A percentile compares a stretch with the other conserved stretches of the same genome.
These are phyloP conservation scores for Thinocorus orbignyianus DNA, from an alignment of 2,113 vertebrate species.

Conservation along the genomic window DNA sequence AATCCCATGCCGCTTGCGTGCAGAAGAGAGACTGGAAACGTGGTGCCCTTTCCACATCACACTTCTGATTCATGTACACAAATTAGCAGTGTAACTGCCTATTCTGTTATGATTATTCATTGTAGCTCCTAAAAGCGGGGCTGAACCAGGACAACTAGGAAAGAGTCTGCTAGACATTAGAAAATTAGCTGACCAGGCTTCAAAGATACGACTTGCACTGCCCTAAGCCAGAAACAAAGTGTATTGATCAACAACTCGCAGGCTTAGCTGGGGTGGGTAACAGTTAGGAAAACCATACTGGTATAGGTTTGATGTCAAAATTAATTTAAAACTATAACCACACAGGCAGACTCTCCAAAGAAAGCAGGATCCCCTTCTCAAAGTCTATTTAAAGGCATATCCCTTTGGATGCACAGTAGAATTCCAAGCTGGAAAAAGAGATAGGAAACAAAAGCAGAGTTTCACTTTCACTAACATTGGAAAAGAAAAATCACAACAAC, in stretches of 20 bases:
- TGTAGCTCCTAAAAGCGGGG: background rate
- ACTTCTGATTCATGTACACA: background rate
- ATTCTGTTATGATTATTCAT: background rate
- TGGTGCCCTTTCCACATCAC: background rate
- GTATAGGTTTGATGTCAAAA: background rate
- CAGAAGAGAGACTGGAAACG: background rate
- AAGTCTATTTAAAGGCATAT: background rate
- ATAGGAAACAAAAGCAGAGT: background rate
- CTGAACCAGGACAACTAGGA: background rate
- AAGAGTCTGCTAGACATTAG: background rate
- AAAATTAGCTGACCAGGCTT: background rate
- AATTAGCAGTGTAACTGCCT: background rate
- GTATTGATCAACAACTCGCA: background rate
- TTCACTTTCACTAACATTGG: background rate
- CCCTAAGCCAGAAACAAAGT: background rate
- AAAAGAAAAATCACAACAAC: background rate
- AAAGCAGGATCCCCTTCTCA: background rate
- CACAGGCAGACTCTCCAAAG: background rate
- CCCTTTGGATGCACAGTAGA: background rate
- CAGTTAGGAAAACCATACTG: background rate
- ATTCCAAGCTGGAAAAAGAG: background rate
- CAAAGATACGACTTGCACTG: background rate
- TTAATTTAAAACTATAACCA: background rate
- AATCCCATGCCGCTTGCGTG: accelerated
- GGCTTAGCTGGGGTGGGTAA: background rate